A percentile compares a stretch with the other conserved stretches of the same genome.
These are phyloP conservation scores for Ceratosolen solmsi DNA, from an alignment of 1,140 invertebrate species.

Conservation along the genomic window DNA sequence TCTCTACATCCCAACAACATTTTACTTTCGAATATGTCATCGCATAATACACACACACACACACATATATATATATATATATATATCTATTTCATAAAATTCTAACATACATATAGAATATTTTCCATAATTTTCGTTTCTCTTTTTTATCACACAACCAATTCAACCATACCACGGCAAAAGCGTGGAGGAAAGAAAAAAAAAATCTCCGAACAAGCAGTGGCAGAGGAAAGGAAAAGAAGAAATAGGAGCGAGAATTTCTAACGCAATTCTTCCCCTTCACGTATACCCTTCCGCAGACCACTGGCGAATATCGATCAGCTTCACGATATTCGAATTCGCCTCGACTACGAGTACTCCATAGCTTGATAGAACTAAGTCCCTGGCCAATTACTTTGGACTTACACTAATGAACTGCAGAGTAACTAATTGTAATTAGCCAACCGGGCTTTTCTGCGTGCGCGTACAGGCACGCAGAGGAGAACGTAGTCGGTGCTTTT, in stretches of 20 bases:
- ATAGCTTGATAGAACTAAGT: conserved; percentile 46
- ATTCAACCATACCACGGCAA: background rate
- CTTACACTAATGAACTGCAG: conserved; percentile 59
- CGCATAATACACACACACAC: too few relatives aligned
- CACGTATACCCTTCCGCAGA: background rate
- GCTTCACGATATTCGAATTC: conserved; percentile 50
- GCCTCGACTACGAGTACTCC: conserved; percentile 53
- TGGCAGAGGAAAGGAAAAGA: background rate
- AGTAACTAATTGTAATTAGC: conserved; percentile 60
- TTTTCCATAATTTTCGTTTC: background rate
- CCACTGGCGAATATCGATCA: conserved; percentile 52
- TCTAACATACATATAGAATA: too few relatives aligned
- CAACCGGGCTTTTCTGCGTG: background rate
- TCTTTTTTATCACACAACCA: background rate
- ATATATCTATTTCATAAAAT: too few relatives aligned
- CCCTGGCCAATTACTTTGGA: conserved; percentile 59
- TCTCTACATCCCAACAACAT: too few relatives aligned
- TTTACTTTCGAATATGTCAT: too few relatives aligned
- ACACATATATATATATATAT: too few relatives aligned
- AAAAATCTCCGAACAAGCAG: background rate
- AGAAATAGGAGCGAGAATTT: background rate
- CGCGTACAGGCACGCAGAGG: background rate
- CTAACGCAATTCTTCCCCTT: conserved; percentile 10
- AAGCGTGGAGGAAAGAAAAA: background rate
- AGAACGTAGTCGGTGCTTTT: too few relatives aligned